These are phyloP conservation scores for Platichthys flesus DNA, from an alignment of 2,113 vertebrate species.

Conservation along the genomic window DNA sequence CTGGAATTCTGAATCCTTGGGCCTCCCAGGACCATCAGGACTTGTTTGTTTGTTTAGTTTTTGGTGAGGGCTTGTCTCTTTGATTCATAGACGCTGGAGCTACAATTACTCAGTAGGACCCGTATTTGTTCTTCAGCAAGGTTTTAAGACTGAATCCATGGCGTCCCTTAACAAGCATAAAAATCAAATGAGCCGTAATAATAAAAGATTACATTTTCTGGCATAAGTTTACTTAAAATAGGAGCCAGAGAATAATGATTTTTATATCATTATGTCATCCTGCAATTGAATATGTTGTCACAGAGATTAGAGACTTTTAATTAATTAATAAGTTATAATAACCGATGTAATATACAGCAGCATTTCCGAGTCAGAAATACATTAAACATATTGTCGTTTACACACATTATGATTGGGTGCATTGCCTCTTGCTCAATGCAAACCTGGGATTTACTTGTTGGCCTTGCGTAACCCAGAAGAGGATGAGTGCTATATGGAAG, in stretches of 20 bases:
- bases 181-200: background rate
- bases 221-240: background rate
- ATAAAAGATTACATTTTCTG: background rate
- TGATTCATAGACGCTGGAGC: slow-evolving; percentile 37
- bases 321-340: too few relatives aligned
- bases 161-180: background rate
- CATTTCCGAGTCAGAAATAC: too few relatives aligned
- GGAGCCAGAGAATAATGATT: background rate
- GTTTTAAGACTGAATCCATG: background rate
- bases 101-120: slow-evolving; percentile 1
- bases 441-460: background rate
- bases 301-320: too few relatives aligned
- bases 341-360: too few relatives aligned
- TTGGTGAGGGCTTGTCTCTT: slow-evolving; percentile 48
- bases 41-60: slow-evolving; percentile 63
- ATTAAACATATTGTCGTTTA: too few relatives aligned
- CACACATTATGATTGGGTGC: background rate
- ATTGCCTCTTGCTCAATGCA: background rate
- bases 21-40: slow-evolving; percentile 59
- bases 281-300: too few relatives aligned
- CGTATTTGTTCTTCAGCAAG: slow-evolving; percentile 4
- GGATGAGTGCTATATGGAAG: background rate
- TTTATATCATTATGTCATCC: background rate
- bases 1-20: slow-evolving; percentile 61
- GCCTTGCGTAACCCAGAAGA: background rate